A percentile compares a stretch with the other conserved stretches of the same genome.
Evolutionary conservation across 2,888 invertebrate species (phyloP).

Genomic region (Xanthostigma xanthostigma): DNA sequence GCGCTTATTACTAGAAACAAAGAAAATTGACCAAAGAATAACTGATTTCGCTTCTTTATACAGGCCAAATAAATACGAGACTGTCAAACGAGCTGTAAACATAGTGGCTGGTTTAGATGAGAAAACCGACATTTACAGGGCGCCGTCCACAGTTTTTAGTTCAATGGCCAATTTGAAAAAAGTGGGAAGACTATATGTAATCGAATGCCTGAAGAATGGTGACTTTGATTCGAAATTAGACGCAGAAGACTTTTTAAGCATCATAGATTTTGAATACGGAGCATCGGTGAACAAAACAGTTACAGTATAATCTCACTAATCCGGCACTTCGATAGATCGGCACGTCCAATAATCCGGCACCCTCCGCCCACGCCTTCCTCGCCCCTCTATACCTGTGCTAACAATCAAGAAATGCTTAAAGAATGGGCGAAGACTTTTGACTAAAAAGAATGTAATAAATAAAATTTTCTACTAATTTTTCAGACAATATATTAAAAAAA

Average conservation of each 20-base stretch:
- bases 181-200: constrained; percentile 2
- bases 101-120: constrained; percentile 5
- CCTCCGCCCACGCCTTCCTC: no score
- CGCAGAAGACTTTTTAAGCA: constrained; percentile 7
- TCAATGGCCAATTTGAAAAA: constrained; percentile 9
- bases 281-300: constrained; percentile 12
- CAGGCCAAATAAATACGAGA: not conserved
- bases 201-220: constrained; percentile 6
- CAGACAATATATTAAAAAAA: no score
- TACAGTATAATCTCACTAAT: no score
- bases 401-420: no score
- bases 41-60: constrained; percentile 7
- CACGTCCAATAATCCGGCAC: no score
- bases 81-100: constrained; percentile 4
- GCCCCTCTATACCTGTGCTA: no score
- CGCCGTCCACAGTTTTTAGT: constrained; percentile 8
- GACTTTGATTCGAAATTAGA: no score
- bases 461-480: no score
- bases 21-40: constrained; percentile 3
- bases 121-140: constrained; percentile 1
- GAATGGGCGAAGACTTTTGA: no score
- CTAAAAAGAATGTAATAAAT: no score
- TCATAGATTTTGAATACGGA: constrained; percentile 6
- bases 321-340: no score
- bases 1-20: constrained; percentile 6